phyloP scores from a whole-genome alignment of 2,888 invertebrate species.

The Pammene fasciana region DNA sequence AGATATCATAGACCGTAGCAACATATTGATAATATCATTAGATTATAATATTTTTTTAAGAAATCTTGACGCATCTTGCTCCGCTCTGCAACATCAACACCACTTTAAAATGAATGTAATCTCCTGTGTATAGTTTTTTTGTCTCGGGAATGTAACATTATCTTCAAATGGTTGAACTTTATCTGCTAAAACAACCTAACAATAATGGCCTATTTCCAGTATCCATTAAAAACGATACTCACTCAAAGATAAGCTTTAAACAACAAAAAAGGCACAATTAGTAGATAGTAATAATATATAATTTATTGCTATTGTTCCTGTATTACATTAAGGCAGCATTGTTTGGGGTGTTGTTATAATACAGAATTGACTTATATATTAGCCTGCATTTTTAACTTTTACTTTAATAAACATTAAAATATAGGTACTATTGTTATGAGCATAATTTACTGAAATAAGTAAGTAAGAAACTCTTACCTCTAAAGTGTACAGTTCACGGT shows the following conservation, averaged over 20 bases:
- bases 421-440: not conserved
- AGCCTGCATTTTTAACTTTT: no score
- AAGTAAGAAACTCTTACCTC: slow-evolving; percentile 28
- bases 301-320: not conserved
- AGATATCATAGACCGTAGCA: no score
- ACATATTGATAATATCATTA: no score
- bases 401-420: not conserved
- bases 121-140: no score
- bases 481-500: slow-evolving; percentile 13
- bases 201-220: slow-evolving; percentile 3
- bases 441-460: not conserved
- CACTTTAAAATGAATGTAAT: no score
- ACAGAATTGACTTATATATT: no score
- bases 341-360: no score
- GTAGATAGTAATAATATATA: not conserved
- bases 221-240: slow-evolving; percentile 8
- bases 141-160: no score
- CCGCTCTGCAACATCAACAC: no score
- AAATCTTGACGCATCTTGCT: no score
- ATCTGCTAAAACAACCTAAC: not conserved
- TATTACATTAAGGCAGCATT: not conserved
- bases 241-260: slow-evolving; percentile 6
- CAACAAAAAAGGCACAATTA: not conserved
- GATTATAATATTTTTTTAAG: no score
- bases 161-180: not conserved